Base-by-base conservation (phyloP, 2,888 invertebrate genomes). In the Mimachlamys varia region DNA sequence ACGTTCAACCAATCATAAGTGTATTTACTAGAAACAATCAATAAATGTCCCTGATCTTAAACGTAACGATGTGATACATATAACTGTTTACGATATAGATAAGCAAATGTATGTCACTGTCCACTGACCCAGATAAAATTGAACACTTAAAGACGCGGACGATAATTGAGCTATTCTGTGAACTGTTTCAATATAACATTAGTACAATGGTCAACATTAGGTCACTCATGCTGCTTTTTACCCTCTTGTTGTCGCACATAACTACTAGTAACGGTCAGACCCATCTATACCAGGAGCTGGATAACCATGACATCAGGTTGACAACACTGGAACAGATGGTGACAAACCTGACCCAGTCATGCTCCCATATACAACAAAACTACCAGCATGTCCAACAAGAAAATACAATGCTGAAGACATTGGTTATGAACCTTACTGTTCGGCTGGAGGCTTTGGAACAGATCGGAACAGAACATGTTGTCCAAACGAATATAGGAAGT, bases 251-350 rank as follows among this genome's bases (percentile, higher is more conserved):
- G 76, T 19, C 33, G 15, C 33, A 33, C 12, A 27, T 33, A 33
- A 13, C 1, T 22, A 19, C 22, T 62, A 7, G 62, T 62, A 13
- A 88, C 5, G 55, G 90, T 7, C 91, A 91, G 49, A 89, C 89
- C 15, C 89, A 88, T 53, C 38, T 91, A 44, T 91, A 90, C 76
- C 44, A 91, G 58, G 89, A 44, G 4, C 49, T 93, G 15, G 93
- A 92, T 15, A 90, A 92, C 62, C 93, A 93, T 55, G 92, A 92
- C 0, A 91, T 92, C n/a, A 49, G 93, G 58, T 89, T 93, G 27
- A 89, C 90, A 13, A 89, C 91, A 22, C 53, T 93, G 22, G 93
- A 93, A 88, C 76, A 62, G n/a, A 88, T 89, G 22, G 90, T 92
- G 58, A 76, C 90, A 17, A 87, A 49, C 17, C 49, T 92, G n/a